Evolutionary conservation across 2,113 vertebrate species (phyloP).

Genomic region (Gopherus flavomarginatus): DNA sequence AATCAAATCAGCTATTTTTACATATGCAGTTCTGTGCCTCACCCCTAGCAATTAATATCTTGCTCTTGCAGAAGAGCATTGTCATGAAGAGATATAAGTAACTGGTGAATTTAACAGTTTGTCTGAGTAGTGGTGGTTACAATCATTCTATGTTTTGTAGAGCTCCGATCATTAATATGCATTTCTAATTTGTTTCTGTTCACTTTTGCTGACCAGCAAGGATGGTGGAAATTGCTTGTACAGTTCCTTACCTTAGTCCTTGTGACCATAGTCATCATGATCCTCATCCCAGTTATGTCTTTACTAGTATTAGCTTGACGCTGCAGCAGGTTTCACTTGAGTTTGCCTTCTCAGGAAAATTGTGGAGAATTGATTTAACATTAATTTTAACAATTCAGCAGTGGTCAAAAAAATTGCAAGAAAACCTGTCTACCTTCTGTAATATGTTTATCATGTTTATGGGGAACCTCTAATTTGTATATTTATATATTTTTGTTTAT

Average conservation of each 20-base stretch:
- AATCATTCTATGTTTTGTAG: neutral
- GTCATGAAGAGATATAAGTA: neutral
- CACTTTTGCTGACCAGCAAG: slow-evolving; percentile 61
- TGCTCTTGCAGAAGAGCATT: neutral
- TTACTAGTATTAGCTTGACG: slow-evolving; percentile 24
- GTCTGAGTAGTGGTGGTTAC: neutral
- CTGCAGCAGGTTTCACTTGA: neutral
- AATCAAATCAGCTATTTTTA: neutral
- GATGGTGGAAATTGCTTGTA: slow-evolving; percentile 62
- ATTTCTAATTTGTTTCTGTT: slow-evolving; percentile 50
- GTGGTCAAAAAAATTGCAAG: neutral
- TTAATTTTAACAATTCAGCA: neutral
- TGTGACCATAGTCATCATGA: slow-evolving; percentile 47
- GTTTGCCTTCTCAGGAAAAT: slow-evolving; percentile 35
- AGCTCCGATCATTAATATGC: slow-evolving; percentile 46
- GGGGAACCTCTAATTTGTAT: neutral
- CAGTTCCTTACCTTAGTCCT: slow-evolving; percentile 57
- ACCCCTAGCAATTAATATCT: neutral
- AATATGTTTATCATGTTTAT: neutral
- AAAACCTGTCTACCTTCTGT: neutral
- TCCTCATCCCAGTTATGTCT: neutral
- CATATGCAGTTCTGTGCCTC: neutral
- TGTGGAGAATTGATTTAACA: neutral
- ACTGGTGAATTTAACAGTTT: neutral
- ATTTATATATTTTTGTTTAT: neutral